Base-by-base conservation (phyloP, 2,113 vertebrate genomes). In the Taxidea taxus region DNA sequence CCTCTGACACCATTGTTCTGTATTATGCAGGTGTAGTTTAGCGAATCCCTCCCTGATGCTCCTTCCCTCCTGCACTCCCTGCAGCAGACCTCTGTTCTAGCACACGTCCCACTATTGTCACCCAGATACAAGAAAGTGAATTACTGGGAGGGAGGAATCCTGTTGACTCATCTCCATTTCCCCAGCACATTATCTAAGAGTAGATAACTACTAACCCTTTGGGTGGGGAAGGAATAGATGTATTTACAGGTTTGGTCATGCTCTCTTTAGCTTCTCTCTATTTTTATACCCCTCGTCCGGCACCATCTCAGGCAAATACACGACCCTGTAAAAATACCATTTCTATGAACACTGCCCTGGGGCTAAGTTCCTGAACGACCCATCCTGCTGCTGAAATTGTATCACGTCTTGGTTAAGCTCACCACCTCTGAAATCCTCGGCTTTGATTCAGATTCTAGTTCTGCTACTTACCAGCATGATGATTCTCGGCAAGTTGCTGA, bases 241-340 rank as follows among this genome's bases (percentile, higher is more conserved):
- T 47, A 75, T 87, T 93, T 87, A 77, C 44, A 81, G 21, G 11
- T 81, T 80, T 97, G 29, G 37, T 91, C 62, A 95, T 31, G 87
- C 25, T 9, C 82, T 54, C 44, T 51, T 87, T 88, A 51, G 44
- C 2, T 1, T 29, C n/a, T 70, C 18, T 68, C 49, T 25, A 23
- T 42, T 87, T 86, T 84, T 77, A 83, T 42, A 14, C 37, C 9
- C 16, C 18, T 95, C 42, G 51, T 84, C 54, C 34, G 44, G 56
- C 5, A 42, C 23, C 23, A 47, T 64, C 88, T 97, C 68, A 81
- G 80, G 94, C 72, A 95, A 92, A 94, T 29, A 25, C 0, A 60
- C 37, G 34, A 44, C 39, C 78, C 66, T 74, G 9, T 92, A 88
- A 77, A 94, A 66, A 34, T 18, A 34, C 85, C 6, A 0, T 87